Percentiles rank a stretch among this genome's conserved stretches.
Evolutionary conservation across 2,113 vertebrate genomes (phyloP).

Genomic region (Scalopus aquaticus): DNA sequence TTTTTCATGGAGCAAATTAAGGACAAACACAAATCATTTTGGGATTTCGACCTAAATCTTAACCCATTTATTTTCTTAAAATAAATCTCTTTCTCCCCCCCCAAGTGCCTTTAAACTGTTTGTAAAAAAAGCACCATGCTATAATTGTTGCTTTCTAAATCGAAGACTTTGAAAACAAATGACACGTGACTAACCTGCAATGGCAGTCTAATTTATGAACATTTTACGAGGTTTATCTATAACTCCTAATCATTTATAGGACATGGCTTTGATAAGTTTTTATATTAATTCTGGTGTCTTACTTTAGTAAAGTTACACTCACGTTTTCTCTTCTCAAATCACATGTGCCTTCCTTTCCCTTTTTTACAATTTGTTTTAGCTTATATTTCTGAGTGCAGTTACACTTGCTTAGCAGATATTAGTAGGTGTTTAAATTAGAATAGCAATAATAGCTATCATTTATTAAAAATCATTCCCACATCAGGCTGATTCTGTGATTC

Average conservation of each 20-base stretch:
- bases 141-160: slow-evolving; percentile 40
- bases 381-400: background rate
- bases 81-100: slow-evolving; percentile 53
- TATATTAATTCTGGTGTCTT: background rate
- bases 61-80: slow-evolving; percentile 76
- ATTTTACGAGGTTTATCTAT: background rate
- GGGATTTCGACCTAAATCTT: slow-evolving; percentile 78
- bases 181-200: slow-evolving; percentile 33
- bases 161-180: slow-evolving; percentile 52
- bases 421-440: slow-evolving; percentile 14
- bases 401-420: background rate
- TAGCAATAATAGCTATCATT: slow-evolving; percentile 12
- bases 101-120: slow-evolving; percentile 60
- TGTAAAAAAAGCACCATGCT: slow-evolving; percentile 23
- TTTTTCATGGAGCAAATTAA: slow-evolving; percentile 75
- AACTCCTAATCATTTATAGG: background rate
- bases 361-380: slow-evolving; percentile 18
- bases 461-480: background rate
- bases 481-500: slow-evolving; percentile 36
- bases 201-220: background rate
- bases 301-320: background rate
- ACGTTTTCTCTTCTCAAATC: slow-evolving; percentile 1
- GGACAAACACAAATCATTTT: slow-evolving; percentile 78
- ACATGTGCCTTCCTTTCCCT: background rate
- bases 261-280: background rate